These are phyloP conservation scores for Keiferia lycopersicella DNA, from an alignment of 2,888 invertebrate genomes.

Conservation along the genomic window DNA sequence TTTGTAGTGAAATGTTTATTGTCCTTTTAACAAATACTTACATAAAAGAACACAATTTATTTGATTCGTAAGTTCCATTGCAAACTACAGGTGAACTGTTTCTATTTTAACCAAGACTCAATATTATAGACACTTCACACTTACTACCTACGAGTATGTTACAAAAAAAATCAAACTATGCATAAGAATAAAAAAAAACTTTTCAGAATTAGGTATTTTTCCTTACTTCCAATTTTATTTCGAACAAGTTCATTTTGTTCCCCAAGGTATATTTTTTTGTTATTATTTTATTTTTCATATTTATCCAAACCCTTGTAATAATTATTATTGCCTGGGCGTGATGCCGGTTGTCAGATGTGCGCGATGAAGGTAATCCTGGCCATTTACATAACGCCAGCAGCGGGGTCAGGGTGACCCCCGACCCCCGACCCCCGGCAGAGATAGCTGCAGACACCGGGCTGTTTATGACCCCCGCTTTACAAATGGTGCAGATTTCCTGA, in stretches of 20 bases:
- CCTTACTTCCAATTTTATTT: no score
- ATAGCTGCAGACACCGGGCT: constrained; percentile 20
- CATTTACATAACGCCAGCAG: constrained; percentile 56
- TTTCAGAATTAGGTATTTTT: no score
- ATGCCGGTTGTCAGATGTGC: constrained; percentile 44
- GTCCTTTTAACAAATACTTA: background rate
- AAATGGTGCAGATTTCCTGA: constrained; percentile 31
- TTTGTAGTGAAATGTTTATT: background rate
- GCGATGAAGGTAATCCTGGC: constrained; percentile 56
- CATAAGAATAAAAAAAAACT: no score
- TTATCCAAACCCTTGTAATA: no score
- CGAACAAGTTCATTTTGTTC: no score
- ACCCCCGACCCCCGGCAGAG: background rate
- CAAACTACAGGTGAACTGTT: background rate
- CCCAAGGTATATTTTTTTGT: no score
- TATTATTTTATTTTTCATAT: no score
- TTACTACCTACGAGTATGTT: no score
- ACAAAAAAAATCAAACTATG: no score
- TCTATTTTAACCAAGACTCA: no score
- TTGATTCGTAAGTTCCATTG: background rate
- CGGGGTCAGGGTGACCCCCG: constrained; percentile 16
- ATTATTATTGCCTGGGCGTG: constrained; percentile 29
- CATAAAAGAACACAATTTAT: background rate
- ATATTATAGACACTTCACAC: no score
- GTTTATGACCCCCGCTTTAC: constrained; percentile 25